Base-by-base conservation (phyloP, 1,140 invertebrate species). In the Drosophila persimilis region DNA sequence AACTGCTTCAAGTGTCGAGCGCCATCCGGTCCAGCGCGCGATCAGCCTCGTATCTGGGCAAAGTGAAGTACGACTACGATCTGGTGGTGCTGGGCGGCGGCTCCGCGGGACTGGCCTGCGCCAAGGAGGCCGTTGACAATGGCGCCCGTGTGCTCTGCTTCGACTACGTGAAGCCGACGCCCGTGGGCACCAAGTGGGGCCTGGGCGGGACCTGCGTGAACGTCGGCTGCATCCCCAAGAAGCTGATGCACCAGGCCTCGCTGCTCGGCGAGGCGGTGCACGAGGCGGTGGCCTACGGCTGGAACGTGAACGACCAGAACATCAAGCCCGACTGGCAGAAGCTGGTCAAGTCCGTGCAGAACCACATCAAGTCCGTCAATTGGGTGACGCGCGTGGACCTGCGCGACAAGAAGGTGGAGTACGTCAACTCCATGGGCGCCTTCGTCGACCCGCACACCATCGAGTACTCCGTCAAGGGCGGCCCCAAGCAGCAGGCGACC, bases 171-270 rank as follows among this genome's bases (percentile, higher is more conserved):
- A 95, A 94, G 29, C 98, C 98, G 0, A 96, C 96, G 17, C 97
- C 97, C 0, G 91, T 92, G 59, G 96, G 96, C 44, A 95, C 96
- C 1, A 96, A 95, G 92, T 97, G 97, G 97, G 97, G 97, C 51
- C 92, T 99, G 4, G 98, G 98, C 64, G 98, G 98, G 35, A 99
- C 98, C 3, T 99, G 98, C 93, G 97, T 99, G 1, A 99, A 99
- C 93, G 98, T 99, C 24, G 98, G 98, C 41, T 99, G 98, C 91
- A 99, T 99, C 91, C 98, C 98, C 5, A 99, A 99, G 91, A 99
- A 99, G 90, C 92, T 99, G 39, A 98, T 99, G 97, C 98, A 99
- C 91, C 96, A 98, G 92, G 97, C 98, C 46, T 95, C 97, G 6
- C 89, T 99, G 29, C 92, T 98, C 17, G 97, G 97, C 64, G 96